phyloP scores from a whole-genome alignment of 2,113 vertebrate genomes.

The Cranoglanis bouderius region DNA sequence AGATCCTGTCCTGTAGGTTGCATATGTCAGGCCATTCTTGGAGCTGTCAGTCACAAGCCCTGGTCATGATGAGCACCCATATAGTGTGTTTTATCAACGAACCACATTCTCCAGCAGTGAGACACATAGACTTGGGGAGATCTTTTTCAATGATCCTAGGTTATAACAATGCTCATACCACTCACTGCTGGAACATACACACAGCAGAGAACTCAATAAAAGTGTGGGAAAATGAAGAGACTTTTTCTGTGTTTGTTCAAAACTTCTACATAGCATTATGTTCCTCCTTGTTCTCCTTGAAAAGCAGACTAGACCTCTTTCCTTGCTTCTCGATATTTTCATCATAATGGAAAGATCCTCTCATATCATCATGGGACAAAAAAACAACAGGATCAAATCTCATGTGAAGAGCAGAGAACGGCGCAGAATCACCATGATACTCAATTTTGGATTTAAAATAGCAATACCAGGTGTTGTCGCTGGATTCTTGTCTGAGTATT shows the following conservation, averaged over 20 bases:
- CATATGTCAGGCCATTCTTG: not conserved
- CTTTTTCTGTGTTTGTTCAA: constrained; percentile 55
- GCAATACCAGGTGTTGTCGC: not conserved
- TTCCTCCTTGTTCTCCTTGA: constrained; percentile 3
- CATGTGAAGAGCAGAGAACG: constrained; percentile 17
- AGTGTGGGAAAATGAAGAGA: not conserved
- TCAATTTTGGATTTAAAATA: not conserved
- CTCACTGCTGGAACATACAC: constrained; percentile 39
- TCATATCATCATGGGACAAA: not conserved
- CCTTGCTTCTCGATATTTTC: not conserved
- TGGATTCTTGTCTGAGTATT: not conserved
- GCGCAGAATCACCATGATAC: not conserved
- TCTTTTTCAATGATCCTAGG: constrained; percentile 59
- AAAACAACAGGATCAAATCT: constrained; percentile 22
- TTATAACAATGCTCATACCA: constrained; percentile 45
- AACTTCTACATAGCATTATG: not conserved
- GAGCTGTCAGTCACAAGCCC: not conserved
- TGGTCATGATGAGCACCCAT: not conserved
- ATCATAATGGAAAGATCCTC: not conserved
- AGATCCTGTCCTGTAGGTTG: not conserved
- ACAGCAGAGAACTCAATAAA: constrained; percentile 15
- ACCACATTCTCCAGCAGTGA: constrained; percentile 65
- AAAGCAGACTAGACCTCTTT: constrained; percentile 23
- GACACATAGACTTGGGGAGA: constrained; percentile 64
- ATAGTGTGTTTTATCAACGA: constrained; percentile 48